Conservation (phyloP, 2,888 invertebrate species). For the Drosophila antonietae region DNA sequence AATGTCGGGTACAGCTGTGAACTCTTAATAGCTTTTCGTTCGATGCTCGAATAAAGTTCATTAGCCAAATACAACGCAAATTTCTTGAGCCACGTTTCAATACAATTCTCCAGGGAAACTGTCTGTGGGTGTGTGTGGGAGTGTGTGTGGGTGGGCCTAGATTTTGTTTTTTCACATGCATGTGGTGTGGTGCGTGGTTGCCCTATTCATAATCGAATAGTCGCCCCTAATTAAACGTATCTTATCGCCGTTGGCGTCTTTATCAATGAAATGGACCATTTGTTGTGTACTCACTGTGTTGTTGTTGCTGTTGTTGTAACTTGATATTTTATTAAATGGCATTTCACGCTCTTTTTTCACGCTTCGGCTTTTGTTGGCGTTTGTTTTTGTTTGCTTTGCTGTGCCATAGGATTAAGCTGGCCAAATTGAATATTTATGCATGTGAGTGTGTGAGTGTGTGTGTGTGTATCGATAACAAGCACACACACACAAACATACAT, state of each 20-base stretch:
- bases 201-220: constrained; percentile 41
- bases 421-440: constrained; percentile 62
- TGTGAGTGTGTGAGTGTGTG: constrained; percentile 38
- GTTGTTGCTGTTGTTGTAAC: constrained; percentile 53
- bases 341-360: constrained; percentile 64
- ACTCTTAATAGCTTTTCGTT: not conserved
- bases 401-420: constrained; percentile 66
- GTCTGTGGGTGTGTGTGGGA: not conserved
- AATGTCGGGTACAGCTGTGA: not conserved
- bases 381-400: constrained; percentile 62
- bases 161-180: constrained; percentile 16
- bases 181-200: constrained; percentile 6
- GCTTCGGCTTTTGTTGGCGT: constrained; percentile 44
- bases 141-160: not conserved
- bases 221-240: constrained; percentile 71
- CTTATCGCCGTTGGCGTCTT: constrained; percentile 63
- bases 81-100: constrained; percentile 7
- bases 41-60: constrained; percentile 15
- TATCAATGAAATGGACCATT: constrained; percentile 71
- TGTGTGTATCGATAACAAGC: constrained; percentile 30
- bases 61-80: constrained; percentile 16
- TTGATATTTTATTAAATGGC: constrained; percentile 68
- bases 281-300: constrained; percentile 33
- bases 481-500: constrained; percentile 2
- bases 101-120: not conserved